Evolutionary conservation across 2,797 vertebrate genomes (phyloP), one percentile per base, ranked within the genome.

Genomic region (Platalea minor): DNA sequence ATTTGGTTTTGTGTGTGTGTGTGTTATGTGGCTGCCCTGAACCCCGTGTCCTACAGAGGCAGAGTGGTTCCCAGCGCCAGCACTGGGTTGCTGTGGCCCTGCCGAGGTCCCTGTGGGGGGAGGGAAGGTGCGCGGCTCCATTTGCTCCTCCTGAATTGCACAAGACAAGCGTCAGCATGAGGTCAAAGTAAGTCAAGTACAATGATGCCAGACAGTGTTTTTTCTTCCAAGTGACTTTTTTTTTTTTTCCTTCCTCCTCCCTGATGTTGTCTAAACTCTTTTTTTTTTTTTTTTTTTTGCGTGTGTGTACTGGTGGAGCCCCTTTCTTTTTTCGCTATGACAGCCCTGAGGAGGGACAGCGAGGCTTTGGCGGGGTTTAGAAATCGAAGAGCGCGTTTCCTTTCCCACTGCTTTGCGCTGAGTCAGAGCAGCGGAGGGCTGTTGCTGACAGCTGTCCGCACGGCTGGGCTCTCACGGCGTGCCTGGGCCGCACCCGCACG

Each of bases 341-440:
- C 89, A 60, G 88, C 91, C 80, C 56, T 68, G 17, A 26, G 43
- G 19, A 48, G 91, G 93, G 86, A 85, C 73, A 92, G 82, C 1
- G 61, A 39, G 93, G 94, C 93, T 96, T 68, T 90, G 96, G 95
- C 28, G 83, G 94, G 77, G 96, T 79, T 89, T 75, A 65, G 95
- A 94, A 93, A 89, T 72, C 46, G 20, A 64, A 53, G 92, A 94
- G 79, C 54, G 8, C 4, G 72, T 96, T 98, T 98, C 98, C 97
- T 98, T 98, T 97, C 97, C 91, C 96, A 95, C 48, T 18, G 65
- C 95, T 91, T 81, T 56, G 92, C 81, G 97, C 97, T 98, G 97
- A 98, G 97, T 98, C 97, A 97, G 95, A 80, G 93, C 85, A 23
- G 80, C 28, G 19, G 24, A 8, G 65, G 60, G 65, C 33, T 59